Evolutionary conservation across 2,797 vertebrate genomes (phyloP).

Genomic region (Bradypodion ventrale): DNA sequence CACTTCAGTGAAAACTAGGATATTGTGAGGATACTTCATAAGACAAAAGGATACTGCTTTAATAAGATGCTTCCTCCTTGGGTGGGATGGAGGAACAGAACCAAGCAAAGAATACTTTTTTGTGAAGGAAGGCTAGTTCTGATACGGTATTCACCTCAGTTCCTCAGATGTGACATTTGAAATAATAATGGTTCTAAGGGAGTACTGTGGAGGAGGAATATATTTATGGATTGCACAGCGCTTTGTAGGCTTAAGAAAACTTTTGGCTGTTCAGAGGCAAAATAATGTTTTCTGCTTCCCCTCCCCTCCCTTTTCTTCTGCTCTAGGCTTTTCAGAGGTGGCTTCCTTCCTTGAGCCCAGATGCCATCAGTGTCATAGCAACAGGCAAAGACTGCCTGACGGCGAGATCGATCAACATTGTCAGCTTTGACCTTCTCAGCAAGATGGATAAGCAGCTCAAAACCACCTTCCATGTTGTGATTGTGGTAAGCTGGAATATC

Average conservation of each 20-base stretch:
- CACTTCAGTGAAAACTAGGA: not conserved
- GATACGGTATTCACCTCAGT: not conserved
- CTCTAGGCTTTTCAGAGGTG: constrained; percentile 89
- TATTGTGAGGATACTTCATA: not conserved
- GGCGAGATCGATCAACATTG: constrained; percentile 87
- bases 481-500: constrained; percentile 83
- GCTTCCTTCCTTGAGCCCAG: constrained; percentile 88
- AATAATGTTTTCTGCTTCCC: not conserved
- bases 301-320: not conserved
- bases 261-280: not conserved
- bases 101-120: not conserved
- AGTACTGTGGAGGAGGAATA: not conserved
- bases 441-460: constrained; percentile 86
- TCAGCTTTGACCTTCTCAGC: constrained; percentile 96
- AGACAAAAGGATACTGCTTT: not conserved
- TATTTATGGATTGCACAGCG: not conserved
- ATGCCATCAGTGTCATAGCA: constrained; percentile 87
- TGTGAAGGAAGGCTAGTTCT: not conserved
- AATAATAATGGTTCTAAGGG: not conserved
- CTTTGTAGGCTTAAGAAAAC: not conserved
- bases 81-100: not conserved
- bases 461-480: constrained; percentile 85
- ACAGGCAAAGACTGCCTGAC: constrained; percentile 85
- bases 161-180: not conserved
- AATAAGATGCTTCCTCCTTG: not conserved